Evolutionary conservation across 2,113 vertebrate genomes (phyloP).

Genomic region (Cyprinodon variegatus): DNA sequence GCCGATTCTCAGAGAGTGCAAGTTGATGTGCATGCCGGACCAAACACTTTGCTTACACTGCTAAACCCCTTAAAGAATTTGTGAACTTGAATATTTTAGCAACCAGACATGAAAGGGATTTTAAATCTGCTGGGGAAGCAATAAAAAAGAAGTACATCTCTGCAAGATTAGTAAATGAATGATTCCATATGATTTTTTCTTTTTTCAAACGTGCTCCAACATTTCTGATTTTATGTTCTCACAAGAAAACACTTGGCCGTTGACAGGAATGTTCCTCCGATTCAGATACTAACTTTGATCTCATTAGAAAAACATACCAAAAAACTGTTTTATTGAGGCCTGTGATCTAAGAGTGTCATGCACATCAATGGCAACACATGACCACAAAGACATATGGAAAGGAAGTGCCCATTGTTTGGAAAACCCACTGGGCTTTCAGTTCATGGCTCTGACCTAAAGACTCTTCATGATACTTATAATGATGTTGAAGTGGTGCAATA

Average conservation of each 20-base stretch:
- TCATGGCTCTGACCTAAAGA: conserved; percentile 18
- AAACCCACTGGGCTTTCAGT: conserved; percentile 14
- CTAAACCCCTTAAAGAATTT: conserved; percentile 50
- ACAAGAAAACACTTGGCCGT: conserved; percentile 44
- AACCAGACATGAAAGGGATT: conserved; percentile 40
- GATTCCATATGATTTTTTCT: conserved; percentile 36
- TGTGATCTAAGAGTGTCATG: conserved; percentile 40
- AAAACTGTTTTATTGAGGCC: conserved; percentile 22
- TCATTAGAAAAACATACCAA: conserved; percentile 11
- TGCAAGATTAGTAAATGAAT: conserved; percentile 19
- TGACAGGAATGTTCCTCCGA: conserved; percentile 33
- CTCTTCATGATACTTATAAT: conserved; percentile 20
- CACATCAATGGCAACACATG: conserved; percentile 33
- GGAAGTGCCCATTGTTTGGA: conserved; percentile 25
- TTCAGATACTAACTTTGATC: conserved; percentile 50
- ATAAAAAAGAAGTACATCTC: not conserved
- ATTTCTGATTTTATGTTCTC: conserved; percentile 44
- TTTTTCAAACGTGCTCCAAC: conserved; percentile 33
- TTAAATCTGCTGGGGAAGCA: conserved; percentile 18
- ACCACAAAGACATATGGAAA: conserved; percentile 51
- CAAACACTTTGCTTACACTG: conserved; percentile 25
- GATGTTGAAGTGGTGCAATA: conserved; percentile 54
- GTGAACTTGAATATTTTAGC: conserved; percentile 51
- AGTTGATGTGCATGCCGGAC: conserved; percentile 23
- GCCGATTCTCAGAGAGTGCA: conserved; percentile 75